Base-by-base conservation (phyloP, 2,113 vertebrate genomes). In the Ranitomeya imitator region DNA sequence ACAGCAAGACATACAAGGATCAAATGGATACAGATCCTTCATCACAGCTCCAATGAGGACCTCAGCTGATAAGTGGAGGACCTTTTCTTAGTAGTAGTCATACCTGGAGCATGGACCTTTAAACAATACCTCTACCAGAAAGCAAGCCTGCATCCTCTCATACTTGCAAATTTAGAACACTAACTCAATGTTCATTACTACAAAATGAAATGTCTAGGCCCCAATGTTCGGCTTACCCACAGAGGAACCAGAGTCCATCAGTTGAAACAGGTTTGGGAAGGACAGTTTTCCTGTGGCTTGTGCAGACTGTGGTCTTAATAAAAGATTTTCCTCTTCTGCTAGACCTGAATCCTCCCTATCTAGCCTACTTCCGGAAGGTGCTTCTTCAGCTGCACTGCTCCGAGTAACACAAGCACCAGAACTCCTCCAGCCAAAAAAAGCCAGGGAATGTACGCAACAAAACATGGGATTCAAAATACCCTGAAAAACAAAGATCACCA, bases 391-490 rank as follows among this genome's bases (percentile, higher is more conserved):
- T 21, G 13, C 10, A 65, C 16, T 19, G 57, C 57, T 60, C 21
- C 19, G 37, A 23, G 45, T 83, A 54, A 60, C 67, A 52, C 31
- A 63, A 45, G 59, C 21, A 51, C 37, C 71, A 65, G 80, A 83
- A 73, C 57, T 83, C 71, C 80, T 88, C 87, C 87, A 84, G 51
- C 81, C 87, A 78, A 84, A 83, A 67, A 83, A 88, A 52, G 80
- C 87, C 57, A 88, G 81, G 60, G 69, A 88, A 88, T 88, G 80
- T 10, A 88, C 71, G n/a, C 69, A 74, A 23, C 87, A 88, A 84
- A 83, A 88, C 60, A 78, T 77, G 10, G 87, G 87, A 74, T 88
- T 88, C 71, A 88, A 21, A 57, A 88, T 83, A 54, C 87, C 71
- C 87, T 88, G 73, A 83, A 83, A 83, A 63, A 65, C 71, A 88